These are phyloP conservation scores for Malachius bipustulatus DNA, from an alignment of 2,888 invertebrate genomes.

Conservation along the genomic window DNA sequence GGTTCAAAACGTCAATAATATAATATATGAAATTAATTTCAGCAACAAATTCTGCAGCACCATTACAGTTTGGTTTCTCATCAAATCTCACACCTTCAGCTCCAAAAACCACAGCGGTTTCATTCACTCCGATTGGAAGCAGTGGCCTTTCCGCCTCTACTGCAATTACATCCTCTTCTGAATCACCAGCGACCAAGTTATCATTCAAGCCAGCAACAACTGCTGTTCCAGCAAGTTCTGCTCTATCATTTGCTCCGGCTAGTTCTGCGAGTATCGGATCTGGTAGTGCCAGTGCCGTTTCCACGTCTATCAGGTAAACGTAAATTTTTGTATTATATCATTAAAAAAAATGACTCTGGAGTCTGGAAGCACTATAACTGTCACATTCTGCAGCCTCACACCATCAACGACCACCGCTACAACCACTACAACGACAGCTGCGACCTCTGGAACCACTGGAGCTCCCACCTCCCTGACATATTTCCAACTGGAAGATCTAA, in stretches of 20 bases:
- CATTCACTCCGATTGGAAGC: slow-evolving; percentile 5
- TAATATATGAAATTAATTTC: too few relatives aligned
- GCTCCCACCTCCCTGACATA: slow-evolving; percentile 55
- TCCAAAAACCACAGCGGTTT: not conserved
- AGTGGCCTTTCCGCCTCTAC: not conserved
- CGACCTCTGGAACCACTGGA: slow-evolving; percentile 27
- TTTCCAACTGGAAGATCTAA: slow-evolving; percentile 76
- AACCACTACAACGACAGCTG: slow-evolving; percentile 5
- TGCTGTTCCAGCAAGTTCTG: slow-evolving; percentile 3
- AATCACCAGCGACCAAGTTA: slow-evolving; percentile 4
- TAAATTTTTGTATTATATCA: too few relatives aligned
- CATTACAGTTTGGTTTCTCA: too few relatives aligned
- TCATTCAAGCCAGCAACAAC: slow-evolving; percentile 3
- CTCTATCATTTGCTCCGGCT: too few relatives aligned
- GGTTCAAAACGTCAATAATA: too few relatives aligned
- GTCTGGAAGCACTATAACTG: not conserved
- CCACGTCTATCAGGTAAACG: too few relatives aligned
- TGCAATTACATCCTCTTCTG: slow-evolving; percentile 1
- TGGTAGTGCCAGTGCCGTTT: too few relatives aligned
- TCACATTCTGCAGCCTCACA: not conserved
- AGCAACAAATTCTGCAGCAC: too few relatives aligned
- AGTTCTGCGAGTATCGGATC: too few relatives aligned
- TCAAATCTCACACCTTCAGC: slow-evolving; percentile 5
- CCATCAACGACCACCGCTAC: not conserved
- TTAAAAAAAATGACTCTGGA: too few relatives aligned